Percentiles rank a stretch among this genome's conserved stretches.
Conservation (phyloP, 64 coral and sea anemone genomes). For the Orbicella faveolata region DNA sequence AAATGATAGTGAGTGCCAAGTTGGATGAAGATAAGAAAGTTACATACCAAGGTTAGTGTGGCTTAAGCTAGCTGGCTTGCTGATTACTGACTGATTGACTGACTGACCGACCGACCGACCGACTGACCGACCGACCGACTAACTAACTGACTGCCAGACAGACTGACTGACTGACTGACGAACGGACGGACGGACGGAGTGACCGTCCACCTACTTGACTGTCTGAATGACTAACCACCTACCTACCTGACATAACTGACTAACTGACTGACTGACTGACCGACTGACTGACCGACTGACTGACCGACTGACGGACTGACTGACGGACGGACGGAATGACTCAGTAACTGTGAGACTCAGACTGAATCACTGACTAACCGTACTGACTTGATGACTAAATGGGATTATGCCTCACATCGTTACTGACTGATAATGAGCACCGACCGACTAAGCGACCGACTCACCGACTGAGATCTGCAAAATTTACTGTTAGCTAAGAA, state of each 20-base stretch:
- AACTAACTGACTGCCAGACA: neutral
- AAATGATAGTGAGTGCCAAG: slow-evolving; percentile 64
- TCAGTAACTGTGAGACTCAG: too few relatives aligned
- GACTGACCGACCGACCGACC: neutral
- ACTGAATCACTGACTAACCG: neutral
- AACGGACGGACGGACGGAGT: neutral
- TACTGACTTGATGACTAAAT: too few relatives aligned
- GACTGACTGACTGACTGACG: neutral
- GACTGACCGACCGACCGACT: neutral
- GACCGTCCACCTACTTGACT: neutral
- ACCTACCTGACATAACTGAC: neutral
- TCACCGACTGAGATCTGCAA: neutral
- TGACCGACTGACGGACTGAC: too few relatives aligned
- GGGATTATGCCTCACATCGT: too few relatives aligned
- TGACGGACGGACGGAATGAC: too few relatives aligned
- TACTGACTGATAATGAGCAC: neutral
- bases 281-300: neutral
- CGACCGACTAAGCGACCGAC: neutral
- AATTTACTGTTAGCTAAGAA: too few relatives aligned
- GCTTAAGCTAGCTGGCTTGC: neutral
- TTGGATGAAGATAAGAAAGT: slow-evolving; percentile 74
- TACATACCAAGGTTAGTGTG: slow-evolving; percentile 68
- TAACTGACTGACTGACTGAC: neutral
- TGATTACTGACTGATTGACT: neutral
- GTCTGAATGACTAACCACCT: neutral